Evolutionary conservation across 2,113 vertebrate genomes (phyloP).

Genomic region (Vimba vimba): DNA sequence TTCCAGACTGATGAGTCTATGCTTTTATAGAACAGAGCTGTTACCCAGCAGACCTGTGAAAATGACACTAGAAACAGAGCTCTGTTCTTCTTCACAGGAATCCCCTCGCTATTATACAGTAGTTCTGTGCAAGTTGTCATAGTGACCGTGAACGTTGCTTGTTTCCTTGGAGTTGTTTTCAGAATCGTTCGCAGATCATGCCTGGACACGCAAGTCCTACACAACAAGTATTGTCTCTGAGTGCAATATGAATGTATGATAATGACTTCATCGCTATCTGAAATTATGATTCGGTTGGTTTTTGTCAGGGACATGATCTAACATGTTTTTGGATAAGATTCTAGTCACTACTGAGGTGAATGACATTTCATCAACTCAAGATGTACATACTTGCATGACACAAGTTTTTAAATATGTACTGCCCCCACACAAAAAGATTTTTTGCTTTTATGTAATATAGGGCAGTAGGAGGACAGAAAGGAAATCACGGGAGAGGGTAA

Average conservation of each 20-base stretch:
- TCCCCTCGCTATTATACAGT: slow-evolving; percentile 25
- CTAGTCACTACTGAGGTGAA: background rate
- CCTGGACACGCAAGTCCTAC: background rate
- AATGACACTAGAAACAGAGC: slow-evolving; percentile 46
- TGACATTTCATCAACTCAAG: background rate
- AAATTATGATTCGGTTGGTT: background rate
- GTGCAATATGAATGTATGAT: background rate
- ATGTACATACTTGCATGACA: background rate
- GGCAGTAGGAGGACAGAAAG: background rate
- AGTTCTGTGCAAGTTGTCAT: slow-evolving; percentile 54
- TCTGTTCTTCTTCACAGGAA: slow-evolving; percentile 44
- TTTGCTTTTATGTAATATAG: background rate
- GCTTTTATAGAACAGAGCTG: slow-evolving; percentile 1
- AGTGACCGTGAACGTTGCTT: slow-evolving; percentile 47
- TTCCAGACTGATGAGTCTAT: slow-evolving; percentile 16
- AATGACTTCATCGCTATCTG: background rate
- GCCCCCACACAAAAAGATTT: background rate
- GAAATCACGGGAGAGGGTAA: background rate
- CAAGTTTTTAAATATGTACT: background rate
- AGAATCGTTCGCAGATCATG: background rate
- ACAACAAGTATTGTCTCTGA: background rate
- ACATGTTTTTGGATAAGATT: slow-evolving; percentile 2
- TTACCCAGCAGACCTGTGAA: slow-evolving; percentile 21
- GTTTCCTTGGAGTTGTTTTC: slow-evolving; percentile 51
- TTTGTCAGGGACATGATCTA: background rate